Percentiles rank a stretch among this genome's conserved stretches.
Conservation (phyloP, 1,140 invertebrate genomes). For the Drosophila biarmipes region DNA sequence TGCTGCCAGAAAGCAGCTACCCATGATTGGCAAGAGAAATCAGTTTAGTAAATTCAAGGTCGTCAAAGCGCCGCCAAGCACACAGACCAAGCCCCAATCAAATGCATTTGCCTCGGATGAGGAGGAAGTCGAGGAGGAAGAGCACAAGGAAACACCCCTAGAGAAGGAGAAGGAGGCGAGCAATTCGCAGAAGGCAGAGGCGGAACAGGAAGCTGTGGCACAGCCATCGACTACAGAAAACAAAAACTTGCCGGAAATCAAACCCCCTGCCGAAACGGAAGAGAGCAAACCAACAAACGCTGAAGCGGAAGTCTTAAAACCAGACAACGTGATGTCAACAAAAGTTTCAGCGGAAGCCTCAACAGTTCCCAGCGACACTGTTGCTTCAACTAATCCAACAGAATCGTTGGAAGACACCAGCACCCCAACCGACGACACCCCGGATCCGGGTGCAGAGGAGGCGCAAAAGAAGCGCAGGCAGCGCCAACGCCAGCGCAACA, state of each 20-base stretch:
- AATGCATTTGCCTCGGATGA: conserved; percentile 74
- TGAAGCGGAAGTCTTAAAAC: conserved; percentile 46
- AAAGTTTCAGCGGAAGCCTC: conserved; percentile 38
- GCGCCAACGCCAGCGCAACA: conserved; percentile 59
- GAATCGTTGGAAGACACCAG: not conserved
- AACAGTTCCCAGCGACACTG: conserved; percentile 8
- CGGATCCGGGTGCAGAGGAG: conserved; percentile 41
- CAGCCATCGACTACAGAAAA: conserved; percentile 15
- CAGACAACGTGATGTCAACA: conserved; percentile 24
- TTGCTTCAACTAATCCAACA: conserved; percentile 9
- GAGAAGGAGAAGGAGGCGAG: conserved; percentile 35
- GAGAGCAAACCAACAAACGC: conserved; percentile 35
- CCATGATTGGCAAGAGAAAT: conserved; percentile 81
- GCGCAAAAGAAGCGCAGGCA: conserved; percentile 56
- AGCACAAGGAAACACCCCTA: conserved; percentile 37
- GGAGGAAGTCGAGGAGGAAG: conserved; percentile 83
- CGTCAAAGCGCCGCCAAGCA: conserved; percentile 36
- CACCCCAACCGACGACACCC: not conserved
- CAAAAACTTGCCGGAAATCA: conserved; percentile 14
- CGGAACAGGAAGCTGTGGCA: conserved; percentile 24
- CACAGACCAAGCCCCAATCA: conserved; percentile 24
- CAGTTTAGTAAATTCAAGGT: conserved; percentile 83
- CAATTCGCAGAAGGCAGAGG: not conserved
- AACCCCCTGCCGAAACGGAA: conserved; percentile 36
- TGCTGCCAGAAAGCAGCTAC: conserved; percentile 60